Evolutionary conservation across 1,140 invertebrate species (phyloP), one percentile per base, ranked within the genome.

Genomic region (Myzus persicae): DNA sequence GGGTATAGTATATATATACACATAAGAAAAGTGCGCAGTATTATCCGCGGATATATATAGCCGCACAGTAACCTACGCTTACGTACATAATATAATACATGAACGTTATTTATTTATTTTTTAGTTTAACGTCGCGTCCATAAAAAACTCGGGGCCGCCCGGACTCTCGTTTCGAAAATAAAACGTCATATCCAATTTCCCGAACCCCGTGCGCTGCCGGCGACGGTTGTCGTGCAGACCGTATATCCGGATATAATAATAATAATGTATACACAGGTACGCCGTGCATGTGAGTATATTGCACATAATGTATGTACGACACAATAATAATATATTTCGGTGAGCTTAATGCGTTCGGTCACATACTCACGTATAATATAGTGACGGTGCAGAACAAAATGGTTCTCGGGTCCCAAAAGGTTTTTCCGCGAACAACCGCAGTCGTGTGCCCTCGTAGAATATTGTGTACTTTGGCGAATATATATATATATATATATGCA

Each of bases 101-200:
- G 31, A 84, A 84, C 38, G 82, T 84, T 84, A 84, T 84, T 87
- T 87, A 44, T 44, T 87, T 87, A 59, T 59, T 59, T 59, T 59
- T 59, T 59, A 59, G 54, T 85, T 36, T 38, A 31, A 42, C 26
- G 42, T 14, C 24, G 38, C 82, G 26, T 31, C 20, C 4, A 20
- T n/a, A 87, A n/a, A 88, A 48, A 24, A 48, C 18, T 22, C 85
- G 31, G 7, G 4, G 31, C 18, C 31, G 14, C 5, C 14, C 31
- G 54, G 11, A 59, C 26, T 46, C 11, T 84, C 38, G 85, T 87
- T 87, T 46, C 6, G n/a, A 20, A 31, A 87, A 89, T 51, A 89
- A 89, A 89, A 89, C 46, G 87, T 89, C 87, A 51, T 38, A 38
- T 89, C 51, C 87, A 89, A 89, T 89, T 51, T 51, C 46, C 2